These are phyloP conservation scores for Arrhamphus sclerolepis DNA, from an alignment of 2,797 vertebrate species.

Conservation along the genomic window DNA sequence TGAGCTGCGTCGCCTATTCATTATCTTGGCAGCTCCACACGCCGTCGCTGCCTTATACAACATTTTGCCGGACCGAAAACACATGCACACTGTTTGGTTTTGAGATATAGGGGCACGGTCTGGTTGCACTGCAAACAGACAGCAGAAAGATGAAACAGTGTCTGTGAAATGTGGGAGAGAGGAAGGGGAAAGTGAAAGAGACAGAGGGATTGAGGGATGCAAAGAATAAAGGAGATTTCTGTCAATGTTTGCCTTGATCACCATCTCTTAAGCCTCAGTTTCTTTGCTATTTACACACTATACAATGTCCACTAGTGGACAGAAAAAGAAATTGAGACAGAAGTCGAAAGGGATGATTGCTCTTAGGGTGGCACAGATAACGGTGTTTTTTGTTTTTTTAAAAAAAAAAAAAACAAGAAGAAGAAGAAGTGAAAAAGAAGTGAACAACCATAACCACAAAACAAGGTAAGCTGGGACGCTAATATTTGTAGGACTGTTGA, in stretches of 20 bases:
- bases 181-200: conserved; percentile 12
- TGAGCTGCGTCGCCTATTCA: conserved; percentile 97
- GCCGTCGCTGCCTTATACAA: conserved; percentile 97
- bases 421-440: too few relatives aligned
- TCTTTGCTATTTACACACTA: conserved; percentile 81
- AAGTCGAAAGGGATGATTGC: conserved; percentile 34
- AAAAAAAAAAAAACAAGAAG: conserved; percentile 43
- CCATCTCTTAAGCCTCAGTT: conserved; percentile 88
- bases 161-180: conserved; percentile 77
- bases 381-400: conserved; percentile 2
- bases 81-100: conserved; percentile 92
- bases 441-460: conserved; percentile 22
- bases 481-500: conserved; percentile 43
- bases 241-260: conserved; percentile 89
- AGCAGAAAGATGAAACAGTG: conserved; percentile 66
- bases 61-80: conserved; percentile 89
- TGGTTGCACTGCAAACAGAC: conserved; percentile 92
- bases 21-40: conserved; percentile 99
- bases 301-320: conserved; percentile 46
- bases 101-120: conserved; percentile 86
- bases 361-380: conserved; percentile 28
- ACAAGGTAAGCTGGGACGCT: conserved; percentile 33
- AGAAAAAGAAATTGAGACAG: conserved; percentile 29
- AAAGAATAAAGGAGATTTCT: conserved; percentile 60
- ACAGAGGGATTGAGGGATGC: conserved; percentile 41